Evolutionary conservation across 1,140 invertebrate species (phyloP).

Genomic region (Idris sp.): DNA sequence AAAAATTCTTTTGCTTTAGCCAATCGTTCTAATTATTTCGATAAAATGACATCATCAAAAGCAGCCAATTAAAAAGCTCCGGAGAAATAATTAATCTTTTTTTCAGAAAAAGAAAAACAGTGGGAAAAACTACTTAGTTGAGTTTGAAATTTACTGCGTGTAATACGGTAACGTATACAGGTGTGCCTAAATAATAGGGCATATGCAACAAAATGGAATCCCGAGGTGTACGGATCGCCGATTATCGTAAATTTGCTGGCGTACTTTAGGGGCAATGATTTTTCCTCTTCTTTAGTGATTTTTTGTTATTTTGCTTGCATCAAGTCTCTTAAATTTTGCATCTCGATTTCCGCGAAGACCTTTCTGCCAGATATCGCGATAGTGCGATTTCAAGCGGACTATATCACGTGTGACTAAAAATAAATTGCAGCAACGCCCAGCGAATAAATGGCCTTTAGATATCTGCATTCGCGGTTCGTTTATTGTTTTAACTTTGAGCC

Average conservation of each 20-base stretch:
- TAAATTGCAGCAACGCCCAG: conserved; percentile 55
- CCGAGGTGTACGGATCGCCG: conserved; percentile 53
- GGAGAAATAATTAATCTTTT: too few species aligned
- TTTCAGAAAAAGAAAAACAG: too few species aligned
- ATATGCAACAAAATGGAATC: conserved; percentile 54
- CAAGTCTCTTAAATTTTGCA: conserved; percentile 55
- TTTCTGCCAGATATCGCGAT: conserved; percentile 55
- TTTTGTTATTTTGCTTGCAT: conserved; percentile 57
- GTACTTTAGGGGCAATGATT: conserved; percentile 53
- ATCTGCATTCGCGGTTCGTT: conserved; percentile 66
- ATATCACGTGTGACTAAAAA: conserved; percentile 59
- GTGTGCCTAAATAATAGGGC: conserved; percentile 53
- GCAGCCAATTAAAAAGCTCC: too few species aligned
- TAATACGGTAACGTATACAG: conserved; percentile 46
- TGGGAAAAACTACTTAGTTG: too few species aligned
- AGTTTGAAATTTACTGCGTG: conserved; percentile 24
- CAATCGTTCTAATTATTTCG: too few species aligned
- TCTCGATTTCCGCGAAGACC: conserved; percentile 60
- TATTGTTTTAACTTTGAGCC: conserved; percentile 72
- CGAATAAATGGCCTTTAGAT: conserved; percentile 67
- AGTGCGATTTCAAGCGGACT: conserved; percentile 61
- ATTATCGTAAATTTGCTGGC: conserved; percentile 58
- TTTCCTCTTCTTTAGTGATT: conserved; percentile 45
- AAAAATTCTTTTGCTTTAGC: too few species aligned
- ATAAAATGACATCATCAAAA: too few species aligned